phyloP scores from a whole-genome alignment of 2,888 invertebrate species.

The Volucella inflata region DNA sequence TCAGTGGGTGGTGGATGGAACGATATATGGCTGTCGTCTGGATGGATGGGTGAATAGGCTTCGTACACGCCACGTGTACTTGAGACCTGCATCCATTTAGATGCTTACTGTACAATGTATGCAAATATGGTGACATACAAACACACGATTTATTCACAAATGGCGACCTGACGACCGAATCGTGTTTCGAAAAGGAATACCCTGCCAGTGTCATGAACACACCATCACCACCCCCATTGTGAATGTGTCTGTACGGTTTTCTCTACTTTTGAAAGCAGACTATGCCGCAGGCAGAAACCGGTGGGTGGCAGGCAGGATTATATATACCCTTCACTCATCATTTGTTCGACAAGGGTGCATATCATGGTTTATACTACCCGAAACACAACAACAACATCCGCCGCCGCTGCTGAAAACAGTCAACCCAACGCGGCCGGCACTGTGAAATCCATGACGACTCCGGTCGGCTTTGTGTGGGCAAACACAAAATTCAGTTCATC shows the following conservation, averaged over 20 bases:
- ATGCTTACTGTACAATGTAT: conserved; percentile 49
- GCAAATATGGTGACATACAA: conserved; percentile 67
- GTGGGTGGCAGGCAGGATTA: conserved; percentile 41
- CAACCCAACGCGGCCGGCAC: conserved; percentile 25
- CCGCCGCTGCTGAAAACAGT: conserved; percentile 33
- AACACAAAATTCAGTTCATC: conserved; percentile 70
- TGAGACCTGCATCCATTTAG: conserved; percentile 60
- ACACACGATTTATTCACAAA: too few species aligned
- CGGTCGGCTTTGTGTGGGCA: conserved; percentile 58
- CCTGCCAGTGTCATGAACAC: too few species aligned
- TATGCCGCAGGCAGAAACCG: conserved; percentile 48
- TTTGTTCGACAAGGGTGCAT: conserved; percentile 75
- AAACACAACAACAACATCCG: conserved; percentile 38
- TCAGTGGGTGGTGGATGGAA: conserved; percentile 32
- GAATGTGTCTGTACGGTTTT: conserved; percentile 42
- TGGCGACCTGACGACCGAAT: conserved; percentile 32
- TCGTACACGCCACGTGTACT: conserved; percentile 65
- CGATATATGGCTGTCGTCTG: too few species aligned
- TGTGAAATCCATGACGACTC: conserved; percentile 66
- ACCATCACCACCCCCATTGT: conserved; percentile 35
- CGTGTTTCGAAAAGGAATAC: conserved; percentile 43
- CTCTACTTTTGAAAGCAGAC: conserved; percentile 46
- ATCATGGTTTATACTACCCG: conserved; percentile 25
- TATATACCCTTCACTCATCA: conserved; percentile 62
- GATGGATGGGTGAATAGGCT: background rate